phyloP scores from a whole-genome alignment of 2,113 vertebrate genomes.

The Patagioenas fasciata region DNA sequence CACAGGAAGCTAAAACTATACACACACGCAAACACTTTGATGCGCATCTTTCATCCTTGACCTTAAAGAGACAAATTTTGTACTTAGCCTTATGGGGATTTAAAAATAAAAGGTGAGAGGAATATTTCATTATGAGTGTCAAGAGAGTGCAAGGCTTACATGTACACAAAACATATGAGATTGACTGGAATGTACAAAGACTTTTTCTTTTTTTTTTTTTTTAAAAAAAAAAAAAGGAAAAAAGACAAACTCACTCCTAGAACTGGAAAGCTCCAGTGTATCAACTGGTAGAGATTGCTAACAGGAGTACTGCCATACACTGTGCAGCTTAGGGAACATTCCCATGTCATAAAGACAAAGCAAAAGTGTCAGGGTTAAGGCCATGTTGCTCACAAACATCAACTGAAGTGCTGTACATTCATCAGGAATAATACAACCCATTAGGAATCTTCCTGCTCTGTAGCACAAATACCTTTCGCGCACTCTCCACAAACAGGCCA shows the following conservation, averaged over 20 bases:
- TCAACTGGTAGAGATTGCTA: slow-evolving; percentile 41
- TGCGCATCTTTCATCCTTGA: slow-evolving; percentile 71
- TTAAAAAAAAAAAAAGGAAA: background rate
- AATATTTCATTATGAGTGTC: slow-evolving; percentile 49
- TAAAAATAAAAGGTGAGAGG: background rate
- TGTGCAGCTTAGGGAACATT: slow-evolving; percentile 65
- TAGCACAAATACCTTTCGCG: slow-evolving; percentile 23
- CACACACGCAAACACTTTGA: slow-evolving; percentile 55
- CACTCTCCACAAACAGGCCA: slow-evolving; percentile 54
- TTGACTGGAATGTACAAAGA: slow-evolving; percentile 78
- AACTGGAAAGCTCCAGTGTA: slow-evolving; percentile 51
- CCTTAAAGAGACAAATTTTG: slow-evolving; percentile 70
- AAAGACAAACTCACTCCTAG: slow-evolving; percentile 2
- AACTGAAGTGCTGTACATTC: slow-evolving; percentile 75
- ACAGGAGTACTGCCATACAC: slow-evolving; percentile 24
- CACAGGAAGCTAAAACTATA: slow-evolving; percentile 74
- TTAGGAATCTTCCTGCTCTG: slow-evolving; percentile 4
- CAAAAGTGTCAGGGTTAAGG: slow-evolving; percentile 74
- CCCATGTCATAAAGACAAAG: slow-evolving; percentile 72
- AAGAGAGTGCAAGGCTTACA: slow-evolving; percentile 63
- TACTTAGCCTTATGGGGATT: slow-evolving; percentile 60
- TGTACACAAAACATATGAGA: slow-evolving; percentile 62
- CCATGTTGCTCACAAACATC: slow-evolving; percentile 76
- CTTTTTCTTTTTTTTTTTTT: background rate
- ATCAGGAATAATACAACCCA: slow-evolving; percentile 53